Evolutionary conservation across 1,140 invertebrate species (phyloP).

Genomic region (Stegodyphus dumicola): DNA sequence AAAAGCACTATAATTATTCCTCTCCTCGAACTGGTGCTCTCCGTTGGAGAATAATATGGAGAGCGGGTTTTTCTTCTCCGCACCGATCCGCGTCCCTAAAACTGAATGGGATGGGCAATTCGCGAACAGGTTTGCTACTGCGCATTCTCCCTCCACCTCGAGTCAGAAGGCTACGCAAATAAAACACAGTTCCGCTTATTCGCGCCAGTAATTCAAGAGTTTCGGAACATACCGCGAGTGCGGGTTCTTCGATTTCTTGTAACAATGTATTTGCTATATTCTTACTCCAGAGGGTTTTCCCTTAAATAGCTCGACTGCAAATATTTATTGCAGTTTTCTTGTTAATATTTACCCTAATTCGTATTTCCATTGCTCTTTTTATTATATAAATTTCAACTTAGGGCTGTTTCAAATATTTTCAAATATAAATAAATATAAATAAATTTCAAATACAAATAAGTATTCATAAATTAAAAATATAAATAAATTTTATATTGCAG

Average conservation of each 20-base stretch:
- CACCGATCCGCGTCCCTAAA: constrained; percentile 4
- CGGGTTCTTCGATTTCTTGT: background rate
- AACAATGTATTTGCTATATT: too few species aligned
- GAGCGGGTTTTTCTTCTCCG: constrained; percentile 15
- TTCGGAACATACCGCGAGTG: constrained; percentile 7
- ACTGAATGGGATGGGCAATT: constrained; percentile 53
- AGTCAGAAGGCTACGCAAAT: constrained; percentile 32
- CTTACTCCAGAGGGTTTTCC: too few species aligned
- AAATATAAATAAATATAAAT: too few species aligned
- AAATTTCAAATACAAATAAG: too few species aligned
- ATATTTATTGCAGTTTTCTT: too few species aligned
- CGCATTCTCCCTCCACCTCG: constrained; percentile 24
- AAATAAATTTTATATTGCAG: too few species aligned
- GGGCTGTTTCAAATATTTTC: too few species aligned
- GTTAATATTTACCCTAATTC: too few species aligned
- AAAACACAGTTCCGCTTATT: constrained; percentile 27
- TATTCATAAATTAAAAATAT: too few species aligned
- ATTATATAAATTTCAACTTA: too few species aligned
- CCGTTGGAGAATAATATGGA: background rate
- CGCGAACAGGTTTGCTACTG: constrained; percentile 46
- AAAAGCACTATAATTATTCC: background rate
- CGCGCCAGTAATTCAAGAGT: constrained; percentile 53
- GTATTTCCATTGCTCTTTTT: too few species aligned
- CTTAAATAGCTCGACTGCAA: too few species aligned
- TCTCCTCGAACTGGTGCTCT: constrained; percentile 6